Conservation (phyloP, 2,888 invertebrate genomes). For the Lobophora halterata region DNA sequence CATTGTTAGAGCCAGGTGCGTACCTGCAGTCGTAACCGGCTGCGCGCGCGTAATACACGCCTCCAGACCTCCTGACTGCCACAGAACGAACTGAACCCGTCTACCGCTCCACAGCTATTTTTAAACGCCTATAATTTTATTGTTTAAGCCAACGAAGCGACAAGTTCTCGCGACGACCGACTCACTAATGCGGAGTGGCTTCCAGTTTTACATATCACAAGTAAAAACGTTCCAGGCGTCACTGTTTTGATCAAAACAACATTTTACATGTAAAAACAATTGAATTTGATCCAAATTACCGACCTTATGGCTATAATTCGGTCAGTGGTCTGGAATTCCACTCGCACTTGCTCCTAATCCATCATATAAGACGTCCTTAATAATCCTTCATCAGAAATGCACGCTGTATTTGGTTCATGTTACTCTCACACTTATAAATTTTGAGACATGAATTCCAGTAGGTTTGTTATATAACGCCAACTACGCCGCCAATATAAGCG, state of each 20-base stretch:
- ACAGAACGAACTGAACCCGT: conserved; percentile 47
- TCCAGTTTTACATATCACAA: conserved; percentile 39
- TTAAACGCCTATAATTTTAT: conserved; percentile 78
- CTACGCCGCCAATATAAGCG: too few relatives aligned
- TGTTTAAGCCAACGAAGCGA: conserved; percentile 72
- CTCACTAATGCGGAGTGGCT: conserved; percentile 65
- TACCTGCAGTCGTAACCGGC: conserved; percentile 68
- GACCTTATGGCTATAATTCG: conserved; percentile 32
- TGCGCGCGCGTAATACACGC: conserved; percentile 68
- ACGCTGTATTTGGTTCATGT: too few relatives aligned
- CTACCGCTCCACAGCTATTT: conserved; percentile 62
- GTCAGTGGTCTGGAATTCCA: conserved; percentile 25
- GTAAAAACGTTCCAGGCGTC: conserved; percentile 44
- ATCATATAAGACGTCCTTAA: conserved; percentile 9
- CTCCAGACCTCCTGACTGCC: conserved; percentile 64
- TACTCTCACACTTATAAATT: too few relatives aligned
- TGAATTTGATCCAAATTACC: conserved; percentile 40
- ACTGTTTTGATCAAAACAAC: conserved; percentile 35
- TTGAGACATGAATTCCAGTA: too few relatives aligned
- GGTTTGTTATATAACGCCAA: too few relatives aligned
- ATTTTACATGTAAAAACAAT: conserved; percentile 38
- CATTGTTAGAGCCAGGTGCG: conserved; percentile 72
- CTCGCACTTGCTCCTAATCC: conserved; percentile 9
- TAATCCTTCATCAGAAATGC: background rate
- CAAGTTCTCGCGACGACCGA: conserved; percentile 69